Conservation (phyloP, 2,113 vertebrate species). For the Sinocyclocheilus anophthalmus region DNA sequence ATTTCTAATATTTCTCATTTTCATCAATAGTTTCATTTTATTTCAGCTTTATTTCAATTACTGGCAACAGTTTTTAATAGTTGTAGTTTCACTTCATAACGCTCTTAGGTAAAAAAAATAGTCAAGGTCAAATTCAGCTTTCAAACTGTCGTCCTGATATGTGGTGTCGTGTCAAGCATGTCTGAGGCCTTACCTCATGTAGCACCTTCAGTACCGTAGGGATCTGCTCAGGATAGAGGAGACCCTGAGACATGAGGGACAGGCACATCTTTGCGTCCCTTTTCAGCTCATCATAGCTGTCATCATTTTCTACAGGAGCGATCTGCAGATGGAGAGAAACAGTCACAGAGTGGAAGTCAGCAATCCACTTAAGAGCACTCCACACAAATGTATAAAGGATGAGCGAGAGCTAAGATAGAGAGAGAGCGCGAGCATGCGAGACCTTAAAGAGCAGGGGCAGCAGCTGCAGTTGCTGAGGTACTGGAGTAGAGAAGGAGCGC, state of each 20-base stretch:
- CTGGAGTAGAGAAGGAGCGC: conserved; percentile 90
- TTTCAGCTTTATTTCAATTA: no score
- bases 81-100: not conserved
- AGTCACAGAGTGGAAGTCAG: not conserved
- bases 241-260: conserved; percentile 96
- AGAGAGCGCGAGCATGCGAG: conserved; percentile 6
- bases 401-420: conserved; percentile 4
- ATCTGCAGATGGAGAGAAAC: conserved; percentile 77
- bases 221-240: conserved; percentile 95
- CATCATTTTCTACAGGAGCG: conserved; percentile 97
- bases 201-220: conserved; percentile 90
- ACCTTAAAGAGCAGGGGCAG: conserved; percentile 97
- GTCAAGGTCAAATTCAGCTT: not conserved
- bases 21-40: no score
- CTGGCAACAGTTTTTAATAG: no score
- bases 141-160: not conserved
- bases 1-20: no score
- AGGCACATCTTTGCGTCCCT: conserved; percentile 97
- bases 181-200: conserved; percentile 78
- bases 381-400: conserved; percentile 17
- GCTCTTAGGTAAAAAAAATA: not conserved
- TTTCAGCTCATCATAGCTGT: conserved; percentile 97
- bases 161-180: not conserved
- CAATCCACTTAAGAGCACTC: not conserved
- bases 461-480: conserved; percentile 91